Percentiles rank a stretch among this genome's conserved stretches.
Conservation (phyloP, 2,888 invertebrate species). For the Ceratothoa steindachneri region DNA sequence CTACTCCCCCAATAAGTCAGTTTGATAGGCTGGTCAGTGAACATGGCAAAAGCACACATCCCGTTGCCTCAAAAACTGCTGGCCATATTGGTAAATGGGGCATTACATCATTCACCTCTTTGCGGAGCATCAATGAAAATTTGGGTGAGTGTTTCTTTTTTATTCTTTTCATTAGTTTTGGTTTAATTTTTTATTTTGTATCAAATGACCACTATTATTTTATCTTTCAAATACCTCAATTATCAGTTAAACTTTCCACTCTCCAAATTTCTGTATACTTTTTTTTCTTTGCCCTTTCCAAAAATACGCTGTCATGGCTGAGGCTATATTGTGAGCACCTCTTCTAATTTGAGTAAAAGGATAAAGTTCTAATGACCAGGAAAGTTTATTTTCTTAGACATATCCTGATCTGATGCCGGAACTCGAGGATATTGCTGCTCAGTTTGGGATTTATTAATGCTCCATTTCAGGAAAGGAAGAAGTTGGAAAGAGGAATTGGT, state of each 20-base stretch:
- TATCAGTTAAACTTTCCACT: neutral
- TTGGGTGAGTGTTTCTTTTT: conserved; percentile 22
- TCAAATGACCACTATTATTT: neutral
- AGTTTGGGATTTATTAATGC: too few relatives aligned
- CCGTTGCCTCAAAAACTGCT: conserved; percentile 75
- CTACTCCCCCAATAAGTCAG: conserved; percentile 45
- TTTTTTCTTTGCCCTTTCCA: neutral
- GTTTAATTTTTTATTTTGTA: neutral
- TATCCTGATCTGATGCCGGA: too few relatives aligned
- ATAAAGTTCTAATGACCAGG: too few relatives aligned
- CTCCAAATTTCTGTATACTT: neutral
- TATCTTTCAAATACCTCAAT: neutral
- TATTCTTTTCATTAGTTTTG: neutral
- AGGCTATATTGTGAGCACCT: too few relatives aligned
- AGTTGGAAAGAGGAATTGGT: conserved; percentile 1
- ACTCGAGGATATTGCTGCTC: too few relatives aligned
- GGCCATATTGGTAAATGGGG: conserved; percentile 93
- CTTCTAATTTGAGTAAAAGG: too few relatives aligned
- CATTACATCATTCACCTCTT: conserved; percentile 86
- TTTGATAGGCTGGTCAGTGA: conserved; percentile 44
- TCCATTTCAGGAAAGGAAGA: conserved; percentile 16
- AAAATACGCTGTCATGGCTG: too few relatives aligned
- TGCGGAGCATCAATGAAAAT: conserved; percentile 65
- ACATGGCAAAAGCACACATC: conserved; percentile 35
- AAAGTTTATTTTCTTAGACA: too few relatives aligned